Base-by-base conservation (phyloP, 2,888 invertebrate genomes). In the Clostera curtula region DNA sequence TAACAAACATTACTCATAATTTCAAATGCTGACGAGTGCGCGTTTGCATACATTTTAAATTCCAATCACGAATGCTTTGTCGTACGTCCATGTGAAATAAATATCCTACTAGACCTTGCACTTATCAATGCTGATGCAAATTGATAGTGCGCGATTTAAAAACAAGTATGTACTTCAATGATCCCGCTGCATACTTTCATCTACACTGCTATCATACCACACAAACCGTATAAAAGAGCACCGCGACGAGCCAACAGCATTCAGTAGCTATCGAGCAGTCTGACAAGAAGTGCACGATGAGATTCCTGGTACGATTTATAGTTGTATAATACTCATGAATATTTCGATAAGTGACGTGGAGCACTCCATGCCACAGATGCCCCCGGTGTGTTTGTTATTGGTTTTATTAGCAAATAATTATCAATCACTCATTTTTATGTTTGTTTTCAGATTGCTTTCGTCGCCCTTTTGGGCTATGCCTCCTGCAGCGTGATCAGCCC, bases 381-480 rank as follows among this genome's bases (percentile, higher is more conserved):
- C n/a, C n/a, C n/a, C n/a, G n/a, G n/a, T n/a, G n/a, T n/a, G n/a
- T n/a, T n/a, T n/a, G n/a, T n/a, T n/a, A 8, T 18, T 7, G 6
- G 4, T 6, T 15, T 15, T 4, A 4, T 6, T 15, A n/a, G 15
- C 6, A 4, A 15, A 15, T 5, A 4, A 5, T 4, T 6, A 4
- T 6, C 6, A n/a, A 6, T 15, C 15, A 15, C 4, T 15, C 15
- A 15, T 15, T 6, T 15, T 15, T 15, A 5, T 5, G 6, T 26
- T 32, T 7, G 6, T 25, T 17, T 7, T 12, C 66, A 75, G 76
- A 62, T 75, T 52, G 68, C 66, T 61, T 70, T 75, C 66, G 56
- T 61, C 56, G 74, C 74, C 67, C 48, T 75, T 53, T 57, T 76
- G 65, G 75, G 74, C 70, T 76, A 71, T 56, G 74, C 76, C 42